These are phyloP conservation scores for Epinephelus cyanopodus DNA, from an alignment of 2,113 vertebrate species.

Conservation along the genomic window DNA sequence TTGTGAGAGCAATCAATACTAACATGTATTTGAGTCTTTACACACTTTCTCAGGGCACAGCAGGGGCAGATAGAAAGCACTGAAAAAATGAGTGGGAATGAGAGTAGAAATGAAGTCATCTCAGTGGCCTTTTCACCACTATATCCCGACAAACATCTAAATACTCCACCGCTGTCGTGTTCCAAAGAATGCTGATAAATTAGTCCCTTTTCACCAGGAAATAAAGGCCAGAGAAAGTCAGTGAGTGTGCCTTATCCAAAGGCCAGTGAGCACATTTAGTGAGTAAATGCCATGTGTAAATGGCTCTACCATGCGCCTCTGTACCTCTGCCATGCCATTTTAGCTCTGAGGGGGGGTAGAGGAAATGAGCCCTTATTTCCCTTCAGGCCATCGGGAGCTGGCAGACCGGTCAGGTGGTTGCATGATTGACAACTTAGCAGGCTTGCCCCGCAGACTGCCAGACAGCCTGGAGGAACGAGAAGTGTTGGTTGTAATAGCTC, in stretches of 20 bases:
- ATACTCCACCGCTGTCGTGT: constrained; percentile 25
- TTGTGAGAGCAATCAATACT: constrained; percentile 44
- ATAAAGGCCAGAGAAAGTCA: constrained; percentile 44
- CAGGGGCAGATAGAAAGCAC: not conserved
- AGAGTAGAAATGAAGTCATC: constrained; percentile 19
- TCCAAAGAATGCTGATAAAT: constrained; percentile 56
- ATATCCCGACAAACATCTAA: constrained; percentile 9
- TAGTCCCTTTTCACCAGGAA: constrained; percentile 22
- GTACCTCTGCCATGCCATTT: constrained; percentile 57
- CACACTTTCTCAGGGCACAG: constrained; percentile 10
- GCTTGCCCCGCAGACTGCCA: constrained; percentile 5
- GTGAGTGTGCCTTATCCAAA: constrained; percentile 62
- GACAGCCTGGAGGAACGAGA: constrained; percentile 17
- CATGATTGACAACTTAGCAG: constrained; percentile 53
- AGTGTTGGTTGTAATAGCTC: constrained; percentile 20
- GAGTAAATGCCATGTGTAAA: constrained; percentile 77
- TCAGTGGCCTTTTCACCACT: constrained; percentile 9
- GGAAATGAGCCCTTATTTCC: constrained; percentile 38
- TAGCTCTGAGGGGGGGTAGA: constrained; percentile 8
- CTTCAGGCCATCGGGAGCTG: constrained; percentile 36
- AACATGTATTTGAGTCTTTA: constrained; percentile 4
- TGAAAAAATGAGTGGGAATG: not conserved
- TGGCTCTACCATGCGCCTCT: constrained; percentile 35
- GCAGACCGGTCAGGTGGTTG: constrained; percentile 45
- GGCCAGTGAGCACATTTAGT: constrained; percentile 67